Conservation (phyloP, 2,888 invertebrate genomes). For the Hemistola chrysoprasaria region DNA sequence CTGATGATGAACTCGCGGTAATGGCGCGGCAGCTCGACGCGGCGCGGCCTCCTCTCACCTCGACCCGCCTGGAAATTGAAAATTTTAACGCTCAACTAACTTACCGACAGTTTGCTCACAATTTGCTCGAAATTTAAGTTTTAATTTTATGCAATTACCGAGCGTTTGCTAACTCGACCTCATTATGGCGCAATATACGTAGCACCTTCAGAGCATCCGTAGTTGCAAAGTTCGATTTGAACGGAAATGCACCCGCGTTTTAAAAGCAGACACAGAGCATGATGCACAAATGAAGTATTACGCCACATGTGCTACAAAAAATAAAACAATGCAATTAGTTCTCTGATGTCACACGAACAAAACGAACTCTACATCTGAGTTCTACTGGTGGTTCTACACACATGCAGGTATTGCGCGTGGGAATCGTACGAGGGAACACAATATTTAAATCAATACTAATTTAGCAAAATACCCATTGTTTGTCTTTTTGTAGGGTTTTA, state of each 20-base stretch:
- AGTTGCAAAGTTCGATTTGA: slow-evolving; percentile 19
- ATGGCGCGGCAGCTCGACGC: slow-evolving; percentile 49
- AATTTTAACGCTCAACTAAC: slow-evolving; percentile 48
- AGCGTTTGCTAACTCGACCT: slow-evolving; percentile 12
- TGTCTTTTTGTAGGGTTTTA: slow-evolving; percentile 8
- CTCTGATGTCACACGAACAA: slow-evolving; percentile 48
- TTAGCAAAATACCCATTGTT: slow-evolving; percentile 23
- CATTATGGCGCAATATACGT: slow-evolving; percentile 13
- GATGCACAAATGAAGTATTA: slow-evolving; percentile 27
- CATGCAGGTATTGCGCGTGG: slow-evolving; percentile 58
- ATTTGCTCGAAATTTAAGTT: slow-evolving; percentile 28
- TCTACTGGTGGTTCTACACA: slow-evolving; percentile 42
- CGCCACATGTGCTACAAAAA: slow-evolving; percentile 46
- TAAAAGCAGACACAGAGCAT: slow-evolving; percentile 30
- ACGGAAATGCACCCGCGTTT: slow-evolving; percentile 25
- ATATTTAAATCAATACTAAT: slow-evolving; percentile 17
- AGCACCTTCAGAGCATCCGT: slow-evolving; percentile 12
- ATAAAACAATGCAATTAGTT: slow-evolving; percentile 49
- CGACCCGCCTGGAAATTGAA: slow-evolving; percentile 40
- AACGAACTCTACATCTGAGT: slow-evolving; percentile 26
- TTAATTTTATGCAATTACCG: slow-evolving; percentile 21
- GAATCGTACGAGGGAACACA: slow-evolving; percentile 38
- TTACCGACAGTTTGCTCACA: slow-evolving; percentile 45
- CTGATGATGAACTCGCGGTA: slow-evolving; percentile 46
- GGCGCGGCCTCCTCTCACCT: slow-evolving; percentile 41